These are phyloP conservation scores for Cochlearius cochlearius DNA, from an alignment of 2,113 vertebrate genomes.

Conservation along the genomic window DNA sequence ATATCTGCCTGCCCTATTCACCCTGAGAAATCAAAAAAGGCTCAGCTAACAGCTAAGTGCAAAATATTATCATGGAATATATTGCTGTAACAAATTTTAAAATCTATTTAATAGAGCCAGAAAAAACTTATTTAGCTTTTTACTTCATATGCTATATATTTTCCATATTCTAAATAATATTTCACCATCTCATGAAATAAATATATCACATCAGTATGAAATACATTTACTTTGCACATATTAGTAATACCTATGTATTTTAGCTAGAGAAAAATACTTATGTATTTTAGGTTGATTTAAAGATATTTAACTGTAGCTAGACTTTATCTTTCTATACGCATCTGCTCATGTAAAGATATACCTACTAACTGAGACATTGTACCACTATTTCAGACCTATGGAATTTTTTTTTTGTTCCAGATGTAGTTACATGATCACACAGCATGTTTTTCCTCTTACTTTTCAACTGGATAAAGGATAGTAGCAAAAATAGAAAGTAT, in stretches of 20 bases:
- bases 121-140: background rate
- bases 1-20: background rate
- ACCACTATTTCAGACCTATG: background rate
- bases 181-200: background rate
- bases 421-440: background rate
- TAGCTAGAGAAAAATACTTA: background rate
- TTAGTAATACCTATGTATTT: background rate
- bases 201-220: background rate
- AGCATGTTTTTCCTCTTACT: background rate
- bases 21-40: background rate
- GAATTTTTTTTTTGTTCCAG: background rate
- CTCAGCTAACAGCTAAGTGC: background rate
- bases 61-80: background rate
- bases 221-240: background rate
- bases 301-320: background rate
- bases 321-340: background rate
- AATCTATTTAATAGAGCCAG: background rate
- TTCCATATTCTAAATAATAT: background rate
- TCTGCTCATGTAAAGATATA: background rate
- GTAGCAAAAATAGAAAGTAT: background rate
- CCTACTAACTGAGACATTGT: background rate
- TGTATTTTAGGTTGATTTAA: background rate
- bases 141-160: background rate
- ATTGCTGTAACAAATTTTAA: background rate
- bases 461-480: slow-evolving; percentile 21